Evolutionary conservation across 2,797 vertebrate genomes (phyloP).

Genomic region (Alosa sapidissima): DNA sequence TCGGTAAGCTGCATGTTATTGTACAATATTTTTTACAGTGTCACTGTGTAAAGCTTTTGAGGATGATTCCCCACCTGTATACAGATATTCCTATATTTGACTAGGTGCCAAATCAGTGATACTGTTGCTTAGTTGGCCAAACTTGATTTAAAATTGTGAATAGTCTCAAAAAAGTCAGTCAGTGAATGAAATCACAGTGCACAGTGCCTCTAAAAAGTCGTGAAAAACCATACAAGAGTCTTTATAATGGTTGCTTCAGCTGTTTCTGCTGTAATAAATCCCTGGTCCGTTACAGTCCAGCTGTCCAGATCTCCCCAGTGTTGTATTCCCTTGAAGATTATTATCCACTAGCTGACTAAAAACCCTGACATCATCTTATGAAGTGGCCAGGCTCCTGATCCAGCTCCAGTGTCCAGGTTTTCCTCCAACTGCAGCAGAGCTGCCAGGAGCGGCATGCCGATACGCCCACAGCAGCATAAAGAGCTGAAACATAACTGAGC

Average conservation of each 20-base stretch:
- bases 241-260: not conserved
- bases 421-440: not conserved
- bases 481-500: not conserved
- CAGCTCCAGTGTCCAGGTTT: constrained; percentile 38
- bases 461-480: constrained; percentile 30
- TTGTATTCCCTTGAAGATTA: constrained; percentile 18
- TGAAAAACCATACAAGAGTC: not conserved
- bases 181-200: not conserved
- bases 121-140: not conserved
- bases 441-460: constrained; percentile 1
- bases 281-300: not conserved
- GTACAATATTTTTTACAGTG: not conserved
- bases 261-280: not conserved
- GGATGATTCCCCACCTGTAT: not conserved
- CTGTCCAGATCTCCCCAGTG: not conserved
- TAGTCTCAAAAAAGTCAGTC: not conserved
- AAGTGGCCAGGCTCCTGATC: constrained; percentile 22
- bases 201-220: not conserved
- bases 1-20: constrained; percentile 77
- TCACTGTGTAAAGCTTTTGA: not conserved
- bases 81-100: not conserved
- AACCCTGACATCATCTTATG: constrained; percentile 34
- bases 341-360: constrained; percentile 1
- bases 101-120: no score
- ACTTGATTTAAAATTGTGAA: not conserved